Conservation (phyloP, 2,113 vertebrate species). For the Diadophis punctatus region DNA sequence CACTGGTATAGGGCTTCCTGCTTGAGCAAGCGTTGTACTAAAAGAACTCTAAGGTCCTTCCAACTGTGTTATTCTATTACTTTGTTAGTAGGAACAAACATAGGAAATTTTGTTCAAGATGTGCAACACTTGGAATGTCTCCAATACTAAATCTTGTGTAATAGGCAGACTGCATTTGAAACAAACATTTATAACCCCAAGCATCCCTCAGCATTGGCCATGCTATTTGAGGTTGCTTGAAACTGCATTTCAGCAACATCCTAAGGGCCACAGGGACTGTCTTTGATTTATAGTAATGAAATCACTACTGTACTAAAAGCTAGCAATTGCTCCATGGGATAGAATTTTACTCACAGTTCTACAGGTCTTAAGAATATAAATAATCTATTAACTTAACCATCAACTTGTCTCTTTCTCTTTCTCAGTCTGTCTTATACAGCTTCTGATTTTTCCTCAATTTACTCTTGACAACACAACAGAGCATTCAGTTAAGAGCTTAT, state of each 20-base stretch:
- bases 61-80: not conserved
- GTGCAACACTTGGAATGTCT: not conserved
- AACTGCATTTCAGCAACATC: not conserved
- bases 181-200: not conserved
- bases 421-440: not conserved
- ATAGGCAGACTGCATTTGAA: not conserved
- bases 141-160: not conserved
- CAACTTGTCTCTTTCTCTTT: constrained; percentile 29
- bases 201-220: not conserved
- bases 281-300: not conserved
- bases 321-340: rapidly evolving
- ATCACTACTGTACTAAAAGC: not conserved
- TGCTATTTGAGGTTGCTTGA: not conserved
- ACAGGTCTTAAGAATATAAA: constrained; percentile 7
- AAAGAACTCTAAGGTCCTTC: not conserved
- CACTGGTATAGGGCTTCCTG: not conserved
- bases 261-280: not conserved
- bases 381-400: constrained; percentile 41
- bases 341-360: constrained; percentile 8
- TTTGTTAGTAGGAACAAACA: not conserved
- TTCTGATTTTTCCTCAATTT: constrained; percentile 18
- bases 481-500: constrained; percentile 11
- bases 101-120: not conserved
- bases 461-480: not conserved
- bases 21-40: not conserved